phyloP scores from a whole-genome alignment of 92 coral and sea anemone genomes.

The Epizoanthus ramosus region DNA sequence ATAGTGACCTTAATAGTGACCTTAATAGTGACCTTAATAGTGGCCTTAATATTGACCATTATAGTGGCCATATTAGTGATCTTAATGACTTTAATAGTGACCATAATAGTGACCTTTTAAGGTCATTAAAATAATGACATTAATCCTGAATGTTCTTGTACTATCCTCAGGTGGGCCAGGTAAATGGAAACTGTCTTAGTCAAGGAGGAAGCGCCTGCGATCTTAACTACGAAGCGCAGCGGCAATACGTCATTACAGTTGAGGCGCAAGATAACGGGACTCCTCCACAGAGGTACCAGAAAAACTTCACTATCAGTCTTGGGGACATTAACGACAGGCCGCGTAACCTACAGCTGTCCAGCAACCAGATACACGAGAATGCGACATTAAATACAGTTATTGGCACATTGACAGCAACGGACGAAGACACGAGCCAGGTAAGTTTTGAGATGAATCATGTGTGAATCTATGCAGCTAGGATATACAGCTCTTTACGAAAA shows the following conservation, averaged over 20 bases:
- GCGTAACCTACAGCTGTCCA: conserved; percentile 77
- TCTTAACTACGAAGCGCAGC: conserved; percentile 79
- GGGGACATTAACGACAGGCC: conserved; percentile 90
- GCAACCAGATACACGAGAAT: conserved; percentile 75
- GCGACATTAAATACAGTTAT: conserved; percentile 69
- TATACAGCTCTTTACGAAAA: no score
- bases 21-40: no score
- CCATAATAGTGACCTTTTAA: no score
- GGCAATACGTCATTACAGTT: conserved; percentile 59
- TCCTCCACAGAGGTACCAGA: conserved; percentile 62
- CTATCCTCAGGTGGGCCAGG: conserved; percentile 68
- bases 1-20: no score
- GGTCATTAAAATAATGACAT: no score
- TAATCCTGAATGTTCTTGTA: neutral
- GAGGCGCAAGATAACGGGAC: conserved; percentile 82
- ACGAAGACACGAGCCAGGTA: conserved; percentile 34
- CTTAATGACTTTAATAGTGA: no score
- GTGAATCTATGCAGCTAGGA: no score
- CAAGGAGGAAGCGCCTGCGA: conserved; percentile 83
- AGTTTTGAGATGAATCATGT: neutral
- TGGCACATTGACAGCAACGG: conserved; percentile 66
- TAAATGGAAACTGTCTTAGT: conserved; percentile 69
- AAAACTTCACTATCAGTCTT: conserved; percentile 62
- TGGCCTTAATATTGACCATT: no score
- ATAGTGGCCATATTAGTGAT: no score